Base-by-base conservation (phyloP, 2,797 vertebrate genomes). In the Gymnothorax reevesii region DNA sequence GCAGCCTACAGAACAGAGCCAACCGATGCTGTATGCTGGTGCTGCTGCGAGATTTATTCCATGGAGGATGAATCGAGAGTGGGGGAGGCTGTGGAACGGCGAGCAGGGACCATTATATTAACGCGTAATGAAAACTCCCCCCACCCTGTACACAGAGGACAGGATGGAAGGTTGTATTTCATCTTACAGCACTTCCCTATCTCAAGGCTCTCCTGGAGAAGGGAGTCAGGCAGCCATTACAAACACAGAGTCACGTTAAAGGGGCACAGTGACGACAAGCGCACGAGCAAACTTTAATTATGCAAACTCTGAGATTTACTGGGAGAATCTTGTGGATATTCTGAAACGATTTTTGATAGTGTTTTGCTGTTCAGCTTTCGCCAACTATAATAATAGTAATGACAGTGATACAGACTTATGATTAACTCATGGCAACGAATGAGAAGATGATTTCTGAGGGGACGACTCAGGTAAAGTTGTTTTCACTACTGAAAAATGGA, bases 41-140 rank as follows among this genome's bases (percentile, higher is more conserved):
- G 88, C 88, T 25, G 79, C 86, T 87, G 89, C 86, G 84, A 86
- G 84, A 91, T 91, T 91, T 90, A 90, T 92, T 91, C 84, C 83
- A 79, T 69, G 71, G 87, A 59, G 71, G 83, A 75, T 79, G 69
- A 83, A 75, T 84, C 87, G 89, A 88, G 87, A 89, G 59, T 85
- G 57, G 83, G 54, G 42, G 17, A 25, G 25, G 54, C 42, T 54
- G 71, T 86, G 88, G 49, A 17, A 54, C 8, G 20, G 52, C 10
- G 77, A 12, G 82, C 87, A 84, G 33, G 7, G 73, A 17, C 69
- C 69, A 27, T 33, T 33, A 73, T 33, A 27, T 55, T 71, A 77
- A 25, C 33, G 25, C 17, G 83, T 66, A 71, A 86, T 52, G 42
- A 88, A n/a, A 64, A 66, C 9, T 64, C 49, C 71, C n/a, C 12